Evolutionary conservation across 1,140 invertebrate species (phyloP), one percentile per base, ranked within the genome.

Genomic region (Drosophila ohnishii): DNA sequence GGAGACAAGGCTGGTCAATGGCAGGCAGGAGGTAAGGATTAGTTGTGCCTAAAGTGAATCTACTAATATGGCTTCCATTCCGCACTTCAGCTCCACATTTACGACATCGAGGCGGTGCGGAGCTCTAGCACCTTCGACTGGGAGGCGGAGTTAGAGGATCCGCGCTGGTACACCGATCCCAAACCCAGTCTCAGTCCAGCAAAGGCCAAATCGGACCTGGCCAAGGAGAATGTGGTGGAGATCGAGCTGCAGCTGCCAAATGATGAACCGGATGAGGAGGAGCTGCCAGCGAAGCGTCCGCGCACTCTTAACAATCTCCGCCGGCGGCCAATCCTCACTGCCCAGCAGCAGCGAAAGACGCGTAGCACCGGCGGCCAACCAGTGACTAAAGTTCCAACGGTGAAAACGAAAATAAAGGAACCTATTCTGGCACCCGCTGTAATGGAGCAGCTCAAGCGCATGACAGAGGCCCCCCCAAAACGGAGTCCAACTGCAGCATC

Each of bases 131-230:
- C 39, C 6, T 73, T 90, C 2, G 84, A 90, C 45, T 85, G 79
- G 65, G 78, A 88, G 11, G 78, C 81, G 0, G 88, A 90, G 22
- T 69, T 90, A 10, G 80, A 89, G 48, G 73, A 90, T 76, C 88
- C 88, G 14, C 85, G 89, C 19, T 90, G 88, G 88, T 90, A 90
- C 40, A 76, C 64, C 25, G 75, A 88, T 1, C 51, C 13, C 6
- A 40, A 37, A 10, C 34, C 44, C 19, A 19, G n/a, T 8, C 19
- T 22, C 11, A 14, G n/a, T 22, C 75, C 63, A 32, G 10, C 30
- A 9, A 80, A 66, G 42, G 25, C 16, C 13, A 60, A 83, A 51
- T 22, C 64, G 14, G 32, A 67, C 32, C 60, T 64, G 53, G 48
- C 62, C 32, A 87, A 88, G 42, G 80, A 86, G 28, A 87, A 86